Evolutionary conservation across 2,888 invertebrate species (phyloP).

Genomic region (Acheta domesticus): DNA sequence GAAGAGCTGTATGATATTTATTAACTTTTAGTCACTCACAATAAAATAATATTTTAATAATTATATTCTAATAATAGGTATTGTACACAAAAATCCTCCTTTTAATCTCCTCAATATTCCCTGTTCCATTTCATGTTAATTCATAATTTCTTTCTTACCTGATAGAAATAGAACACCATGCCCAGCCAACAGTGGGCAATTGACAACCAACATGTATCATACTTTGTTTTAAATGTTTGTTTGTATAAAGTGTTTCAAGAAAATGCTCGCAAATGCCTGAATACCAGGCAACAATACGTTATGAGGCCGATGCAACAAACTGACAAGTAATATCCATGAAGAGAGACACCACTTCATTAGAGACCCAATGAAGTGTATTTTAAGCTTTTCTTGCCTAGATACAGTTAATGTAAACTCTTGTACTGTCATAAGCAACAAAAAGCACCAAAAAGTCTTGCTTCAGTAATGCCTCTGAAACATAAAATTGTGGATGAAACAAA

Average conservation of each 20-base stretch:
- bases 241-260: not conserved
- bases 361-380: not conserved
- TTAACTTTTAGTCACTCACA: too few species aligned
- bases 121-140: too few species aligned
- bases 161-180: conserved; percentile 78
- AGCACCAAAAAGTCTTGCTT: conserved; percentile 45
- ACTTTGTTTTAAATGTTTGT: not conserved
- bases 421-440: conserved; percentile 25
- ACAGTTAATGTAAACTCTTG: not conserved
- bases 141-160: conserved; percentile 52
- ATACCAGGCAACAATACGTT: conserved; percentile 62
- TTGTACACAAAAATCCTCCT: too few species aligned
- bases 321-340: conserved; percentile 53
- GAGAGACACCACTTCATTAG: conserved; percentile 18
- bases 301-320: conserved; percentile 67
- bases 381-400: not conserved
- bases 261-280: conserved; percentile 25
- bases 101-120: too few species aligned
- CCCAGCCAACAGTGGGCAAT: conserved; percentile 64
- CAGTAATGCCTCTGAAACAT: conserved; percentile 43
- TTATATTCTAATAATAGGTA: too few species aligned
- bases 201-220: conserved; percentile 34
- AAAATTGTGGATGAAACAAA: conserved; percentile 27
- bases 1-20: too few species aligned
- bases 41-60: too few species aligned